These are phyloP conservation scores for Tetragonula clypearis DNA, from an alignment of 1,140 invertebrate genomes.

Conservation along the genomic window DNA sequence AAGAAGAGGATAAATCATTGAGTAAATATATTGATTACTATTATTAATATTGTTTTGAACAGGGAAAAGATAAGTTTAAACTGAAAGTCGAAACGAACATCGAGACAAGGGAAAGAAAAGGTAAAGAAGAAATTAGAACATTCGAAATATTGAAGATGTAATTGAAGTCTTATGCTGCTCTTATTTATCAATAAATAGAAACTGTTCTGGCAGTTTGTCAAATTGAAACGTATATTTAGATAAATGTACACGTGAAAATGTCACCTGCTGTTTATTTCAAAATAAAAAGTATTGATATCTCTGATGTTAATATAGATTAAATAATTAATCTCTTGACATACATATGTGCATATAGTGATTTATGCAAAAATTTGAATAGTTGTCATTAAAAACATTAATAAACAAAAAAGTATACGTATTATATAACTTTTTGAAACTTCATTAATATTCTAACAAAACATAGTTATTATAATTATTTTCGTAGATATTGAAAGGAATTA, in stretches of 20 bases:
- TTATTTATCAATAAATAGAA: conserved; percentile 31
- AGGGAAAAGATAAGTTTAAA: neutral
- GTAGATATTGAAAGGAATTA: too few relatives aligned
- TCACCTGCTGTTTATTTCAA: neutral
- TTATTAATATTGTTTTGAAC: neutral
- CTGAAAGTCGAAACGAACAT: conserved; percentile 15
- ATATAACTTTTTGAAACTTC: too few relatives aligned
- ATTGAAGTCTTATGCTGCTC: neutral
- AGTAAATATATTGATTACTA: too few relatives aligned
- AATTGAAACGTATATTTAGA: conserved; percentile 19
- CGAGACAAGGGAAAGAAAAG: neutral
- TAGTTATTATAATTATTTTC: too few relatives aligned
- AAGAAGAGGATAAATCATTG: neutral
- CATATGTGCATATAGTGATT: neutral
- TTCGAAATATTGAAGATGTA: neutral
- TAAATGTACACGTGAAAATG: neutral
- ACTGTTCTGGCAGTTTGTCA: conserved; percentile 16
- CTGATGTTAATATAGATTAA: too few relatives aligned
- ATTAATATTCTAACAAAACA: too few relatives aligned
- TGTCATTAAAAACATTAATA: too few relatives aligned
- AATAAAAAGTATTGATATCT: neutral
- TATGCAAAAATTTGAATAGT: too few relatives aligned
- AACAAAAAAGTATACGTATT: too few relatives aligned
- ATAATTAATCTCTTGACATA: too few relatives aligned
- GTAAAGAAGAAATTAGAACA: neutral